Conservation (phyloP, 2,113 vertebrate species). For the Leiothrix lutea region DNA sequence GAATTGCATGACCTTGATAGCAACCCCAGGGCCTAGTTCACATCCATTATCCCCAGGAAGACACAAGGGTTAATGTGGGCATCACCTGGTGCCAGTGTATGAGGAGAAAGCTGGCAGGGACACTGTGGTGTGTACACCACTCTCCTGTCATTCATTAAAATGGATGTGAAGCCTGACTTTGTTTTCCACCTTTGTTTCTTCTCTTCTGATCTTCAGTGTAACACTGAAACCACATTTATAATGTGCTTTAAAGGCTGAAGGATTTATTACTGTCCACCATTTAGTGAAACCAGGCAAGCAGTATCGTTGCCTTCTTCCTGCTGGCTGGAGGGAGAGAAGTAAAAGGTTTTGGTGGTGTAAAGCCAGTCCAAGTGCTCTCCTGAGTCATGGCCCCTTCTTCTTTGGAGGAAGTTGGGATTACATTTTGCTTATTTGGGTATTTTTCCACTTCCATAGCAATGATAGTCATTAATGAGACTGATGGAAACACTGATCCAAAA, state of each 20-base stretch:
- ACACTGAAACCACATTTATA: neutral
- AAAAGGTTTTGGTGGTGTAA: neutral
- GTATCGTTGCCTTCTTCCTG: neutral
- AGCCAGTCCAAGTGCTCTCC: neutral
- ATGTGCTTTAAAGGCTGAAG: neutral
- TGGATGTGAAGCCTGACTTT: neutral
- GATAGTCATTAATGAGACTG: neutral
- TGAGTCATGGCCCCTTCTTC: neutral
- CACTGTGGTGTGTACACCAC: rapidly evolving
- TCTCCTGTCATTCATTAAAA: neutral
- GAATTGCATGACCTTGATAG: neutral
- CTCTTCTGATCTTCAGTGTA: neutral
- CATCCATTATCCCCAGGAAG: neutral
- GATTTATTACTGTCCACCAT: neutral
- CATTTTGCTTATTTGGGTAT: neutral
- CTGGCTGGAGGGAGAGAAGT: neutral
- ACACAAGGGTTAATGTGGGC: neutral
- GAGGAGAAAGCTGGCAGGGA: neutral
- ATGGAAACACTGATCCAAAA: neutral
- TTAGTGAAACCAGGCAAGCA: neutral
- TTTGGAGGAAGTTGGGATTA: neutral
- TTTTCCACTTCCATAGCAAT: neutral
- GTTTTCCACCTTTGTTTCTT: neutral
- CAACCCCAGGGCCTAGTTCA: neutral
- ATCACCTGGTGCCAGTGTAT: neutral